Percentiles rank a stretch among this genome's conserved stretches.
phyloP scores from a whole-genome alignment of 2,797 vertebrate genomes.

The Ispidina lecontei region DNA sequence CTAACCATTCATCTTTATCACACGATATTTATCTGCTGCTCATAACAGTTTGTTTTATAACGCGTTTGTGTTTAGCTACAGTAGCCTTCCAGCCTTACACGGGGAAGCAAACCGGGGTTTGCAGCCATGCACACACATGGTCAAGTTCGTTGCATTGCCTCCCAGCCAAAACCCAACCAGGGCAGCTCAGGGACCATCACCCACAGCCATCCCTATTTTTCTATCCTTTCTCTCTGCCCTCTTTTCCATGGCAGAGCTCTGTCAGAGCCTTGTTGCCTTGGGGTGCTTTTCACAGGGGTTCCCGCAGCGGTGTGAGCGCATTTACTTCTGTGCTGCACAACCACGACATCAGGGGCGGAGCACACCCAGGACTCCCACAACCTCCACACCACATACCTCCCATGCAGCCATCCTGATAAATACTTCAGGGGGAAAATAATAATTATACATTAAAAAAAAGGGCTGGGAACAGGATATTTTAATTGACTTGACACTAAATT shows the following conservation, averaged over 20 bases:
- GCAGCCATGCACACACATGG: accelerated
- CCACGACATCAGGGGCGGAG: slow-evolving; percentile 40
- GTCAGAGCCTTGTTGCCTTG: neutral
- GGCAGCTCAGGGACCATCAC: accelerated
- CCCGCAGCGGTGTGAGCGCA: slow-evolving; percentile 19
- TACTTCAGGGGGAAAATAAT: neutral
- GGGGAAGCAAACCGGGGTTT: neutral
- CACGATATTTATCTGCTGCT: neutral
- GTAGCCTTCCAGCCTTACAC: neutral
- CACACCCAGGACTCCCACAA: slow-evolving; percentile 45
- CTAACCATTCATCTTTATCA: slow-evolving; percentile 23
- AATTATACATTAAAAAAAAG: neutral
- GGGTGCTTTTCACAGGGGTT: neutral
- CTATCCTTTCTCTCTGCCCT: neutral
- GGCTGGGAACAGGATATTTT: slow-evolving; percentile 66
- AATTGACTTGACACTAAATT: slow-evolving; percentile 73
- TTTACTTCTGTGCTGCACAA: slow-evolving; percentile 50
- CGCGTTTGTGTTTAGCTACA: neutral
- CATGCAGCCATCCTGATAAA: slow-evolving; percentile 62
- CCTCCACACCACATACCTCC: slow-evolving; percentile 67
- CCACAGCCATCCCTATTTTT: neutral
- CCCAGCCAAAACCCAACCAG: neutral
- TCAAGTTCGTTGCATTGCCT: accelerated
- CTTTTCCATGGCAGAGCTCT: neutral
- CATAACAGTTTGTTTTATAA: slow-evolving; percentile 42